These are phyloP conservation scores for Perizoma affinitatum DNA, from an alignment of 2,888 invertebrate genomes.

Conservation along the genomic window DNA sequence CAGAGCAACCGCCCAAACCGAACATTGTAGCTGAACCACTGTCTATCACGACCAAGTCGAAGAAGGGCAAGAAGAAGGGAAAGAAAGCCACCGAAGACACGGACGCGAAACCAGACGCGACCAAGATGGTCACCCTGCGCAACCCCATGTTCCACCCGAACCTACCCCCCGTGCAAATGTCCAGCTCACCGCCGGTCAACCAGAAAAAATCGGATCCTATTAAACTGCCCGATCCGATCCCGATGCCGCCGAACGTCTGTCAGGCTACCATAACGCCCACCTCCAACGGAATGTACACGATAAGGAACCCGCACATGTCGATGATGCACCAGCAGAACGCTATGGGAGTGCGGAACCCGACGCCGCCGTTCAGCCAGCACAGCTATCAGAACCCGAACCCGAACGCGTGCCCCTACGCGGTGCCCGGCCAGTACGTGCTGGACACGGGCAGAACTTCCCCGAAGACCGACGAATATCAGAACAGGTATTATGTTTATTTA, in stretches of 20 bases:
- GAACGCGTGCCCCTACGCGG: slow-evolving; percentile 50
- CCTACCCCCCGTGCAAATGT: slow-evolving; percentile 67
- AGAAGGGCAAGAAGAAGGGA: slow-evolving; percentile 79
- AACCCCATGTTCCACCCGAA: slow-evolving; percentile 91
- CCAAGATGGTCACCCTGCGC: slow-evolving; percentile 90
- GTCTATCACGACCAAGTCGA: slow-evolving; percentile 59
- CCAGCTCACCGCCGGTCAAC: slow-evolving; percentile 40
- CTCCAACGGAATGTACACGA: slow-evolving; percentile 91
- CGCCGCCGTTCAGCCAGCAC: slow-evolving; percentile 53
- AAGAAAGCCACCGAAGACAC: slow-evolving; percentile 74
- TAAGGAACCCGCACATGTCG: slow-evolving; percentile 88
- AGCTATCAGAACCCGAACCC: slow-evolving; percentile 67
- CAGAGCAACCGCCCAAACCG: slow-evolving; percentile 71
- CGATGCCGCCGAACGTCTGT: slow-evolving; percentile 77
- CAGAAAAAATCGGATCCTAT: slow-evolving; percentile 66
- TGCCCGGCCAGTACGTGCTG: slow-evolving; percentile 40
- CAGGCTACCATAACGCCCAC: slow-evolving; percentile 81
- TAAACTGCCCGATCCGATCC: slow-evolving; percentile 74
- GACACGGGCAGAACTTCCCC: slow-evolving; percentile 47
- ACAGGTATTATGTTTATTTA: slow-evolving; percentile 8
- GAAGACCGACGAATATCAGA: slow-evolving; percentile 61
- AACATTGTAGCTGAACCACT: slow-evolving; percentile 58
- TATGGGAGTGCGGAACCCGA: slow-evolving; percentile 57
- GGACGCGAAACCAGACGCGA: slow-evolving; percentile 60
- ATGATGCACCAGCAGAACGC: slow-evolving; percentile 77